These are phyloP conservation scores for Xenus cinereus DNA, from an alignment of 2,113 vertebrate species.

Conservation along the genomic window DNA sequence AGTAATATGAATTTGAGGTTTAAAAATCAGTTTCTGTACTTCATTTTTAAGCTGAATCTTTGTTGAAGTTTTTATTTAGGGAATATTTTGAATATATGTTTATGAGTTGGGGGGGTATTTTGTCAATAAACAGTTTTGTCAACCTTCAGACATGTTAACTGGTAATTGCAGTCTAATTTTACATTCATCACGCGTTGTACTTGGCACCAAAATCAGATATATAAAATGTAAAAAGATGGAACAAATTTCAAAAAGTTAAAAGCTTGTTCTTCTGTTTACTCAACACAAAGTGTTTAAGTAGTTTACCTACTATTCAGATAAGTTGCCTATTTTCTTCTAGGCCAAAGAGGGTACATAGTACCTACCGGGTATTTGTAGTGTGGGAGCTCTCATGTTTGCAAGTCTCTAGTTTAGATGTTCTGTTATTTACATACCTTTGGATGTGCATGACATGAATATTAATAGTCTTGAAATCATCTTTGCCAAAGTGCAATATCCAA, in stretches of 20 bases:
- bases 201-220: conserved; percentile 13
- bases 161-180: conserved; percentile 38
- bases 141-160: conserved; percentile 40
- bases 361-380: conserved; percentile 36
- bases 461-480: conserved; percentile 64
- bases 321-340: conserved; percentile 62
- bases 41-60: conserved; percentile 11
- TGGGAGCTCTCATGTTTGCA: conserved; percentile 39
- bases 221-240: conserved; percentile 48
- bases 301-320: conserved; percentile 51
- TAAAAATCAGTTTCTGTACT: conserved; percentile 51
- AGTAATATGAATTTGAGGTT: neutral
- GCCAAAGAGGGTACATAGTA: conserved; percentile 63
- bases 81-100: neutral
- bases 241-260: conserved; percentile 17
- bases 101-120: neutral
- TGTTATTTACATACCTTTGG: conserved; percentile 62
- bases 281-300: conserved; percentile 41
- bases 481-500: conserved; percentile 60
- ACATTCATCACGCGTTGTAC: neutral
- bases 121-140: conserved; percentile 45
- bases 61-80: conserved; percentile 12
- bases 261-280: conserved; percentile 54
- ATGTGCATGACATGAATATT: conserved; percentile 57
- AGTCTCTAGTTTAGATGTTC: conserved; percentile 62